These are phyloP conservation scores for Onthophagus taurus DNA, from an alignment of 1,140 invertebrate species.

Conservation along the genomic window DNA sequence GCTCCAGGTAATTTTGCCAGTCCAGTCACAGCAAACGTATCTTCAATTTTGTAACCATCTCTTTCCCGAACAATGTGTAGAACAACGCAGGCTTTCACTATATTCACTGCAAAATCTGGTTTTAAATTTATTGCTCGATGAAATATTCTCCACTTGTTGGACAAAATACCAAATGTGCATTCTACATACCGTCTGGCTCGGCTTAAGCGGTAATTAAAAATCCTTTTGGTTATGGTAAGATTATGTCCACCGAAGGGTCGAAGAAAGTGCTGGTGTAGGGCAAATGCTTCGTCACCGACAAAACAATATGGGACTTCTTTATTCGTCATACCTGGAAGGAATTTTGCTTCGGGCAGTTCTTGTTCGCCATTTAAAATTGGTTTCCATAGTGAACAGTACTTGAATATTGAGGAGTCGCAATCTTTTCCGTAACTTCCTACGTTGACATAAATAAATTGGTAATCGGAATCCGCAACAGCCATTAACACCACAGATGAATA, in stretches of 20 bases:
- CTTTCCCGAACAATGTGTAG: conserved; percentile 23
- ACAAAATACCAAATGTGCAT: conserved; percentile 40
- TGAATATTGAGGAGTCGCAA: conserved; percentile 34
- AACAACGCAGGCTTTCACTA: conserved; percentile 24
- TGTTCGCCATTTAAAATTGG: conserved; percentile 1
- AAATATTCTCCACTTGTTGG: conserved; percentile 37
- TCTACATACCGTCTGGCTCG: conserved; percentile 35
- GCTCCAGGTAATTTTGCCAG: too few relatives aligned
- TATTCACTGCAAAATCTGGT: conserved; percentile 24
- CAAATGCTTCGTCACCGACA: conserved; percentile 40
- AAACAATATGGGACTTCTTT: conserved; percentile 22
- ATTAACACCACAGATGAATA: conserved; percentile 37
- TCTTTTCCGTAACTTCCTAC: conserved; percentile 38
- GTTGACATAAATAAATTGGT: conserved; percentile 34
- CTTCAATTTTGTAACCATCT: conserved; percentile 16
- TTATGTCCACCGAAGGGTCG: conserved; percentile 32
- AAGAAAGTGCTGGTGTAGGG: conserved; percentile 34
- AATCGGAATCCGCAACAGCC: conserved; percentile 35
- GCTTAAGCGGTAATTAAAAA: conserved; percentile 40
- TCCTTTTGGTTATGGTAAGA: conserved; percentile 29
- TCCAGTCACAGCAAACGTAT: conserved; percentile 2
- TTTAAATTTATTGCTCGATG: conserved; percentile 26
- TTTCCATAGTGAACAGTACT: conserved; percentile 10
- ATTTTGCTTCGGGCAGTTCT: not conserved
- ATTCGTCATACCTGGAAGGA: conserved; percentile 12